Evolutionary conservation across 2,113 vertebrate species (phyloP).

Genomic region (Cervus canadensis): DNA sequence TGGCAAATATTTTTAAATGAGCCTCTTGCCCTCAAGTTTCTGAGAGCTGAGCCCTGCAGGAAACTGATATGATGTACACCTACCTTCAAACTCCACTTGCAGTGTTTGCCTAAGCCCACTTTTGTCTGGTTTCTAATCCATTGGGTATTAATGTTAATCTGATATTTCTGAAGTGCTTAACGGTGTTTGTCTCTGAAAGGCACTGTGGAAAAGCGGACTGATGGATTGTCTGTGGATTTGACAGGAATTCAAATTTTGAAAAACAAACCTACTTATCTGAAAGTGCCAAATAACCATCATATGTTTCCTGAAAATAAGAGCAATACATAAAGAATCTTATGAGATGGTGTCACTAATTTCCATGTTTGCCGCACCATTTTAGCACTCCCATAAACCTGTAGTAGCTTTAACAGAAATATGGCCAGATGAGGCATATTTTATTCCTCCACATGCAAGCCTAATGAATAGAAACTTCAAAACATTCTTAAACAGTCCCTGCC

Average conservation of each 20-base stretch:
- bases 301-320: conserved; percentile 71
- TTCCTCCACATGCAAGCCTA: conserved; percentile 62
- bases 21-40: conserved; percentile 42
- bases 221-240: conserved; percentile 47
- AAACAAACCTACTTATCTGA: conserved; percentile 61
- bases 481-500: not conserved
- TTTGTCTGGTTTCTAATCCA: conserved; percentile 60
- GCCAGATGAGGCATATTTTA: conserved; percentile 69
- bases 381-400: conserved; percentile 77
- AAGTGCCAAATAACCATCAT: conserved; percentile 66
- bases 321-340: conserved; percentile 61
- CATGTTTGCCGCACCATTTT: conserved; percentile 73
- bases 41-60: not conserved
- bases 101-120: conserved; percentile 40
- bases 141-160: conserved; percentile 53
- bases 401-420: conserved; percentile 76
- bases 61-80: not conserved
- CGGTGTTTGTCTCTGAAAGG: conserved; percentile 50
- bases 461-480: conserved; percentile 32
- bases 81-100: not conserved
- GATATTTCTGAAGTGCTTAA: conserved; percentile 62
- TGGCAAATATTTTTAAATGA: conserved; percentile 12
- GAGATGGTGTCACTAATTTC: conserved; percentile 71
- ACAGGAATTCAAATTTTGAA: conserved; percentile 67
- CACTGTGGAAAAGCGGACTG: conserved; percentile 44